Evolutionary conservation across 2,797 vertebrate genomes (phyloP).

Genomic region (Sebastes iracundus): DNA sequence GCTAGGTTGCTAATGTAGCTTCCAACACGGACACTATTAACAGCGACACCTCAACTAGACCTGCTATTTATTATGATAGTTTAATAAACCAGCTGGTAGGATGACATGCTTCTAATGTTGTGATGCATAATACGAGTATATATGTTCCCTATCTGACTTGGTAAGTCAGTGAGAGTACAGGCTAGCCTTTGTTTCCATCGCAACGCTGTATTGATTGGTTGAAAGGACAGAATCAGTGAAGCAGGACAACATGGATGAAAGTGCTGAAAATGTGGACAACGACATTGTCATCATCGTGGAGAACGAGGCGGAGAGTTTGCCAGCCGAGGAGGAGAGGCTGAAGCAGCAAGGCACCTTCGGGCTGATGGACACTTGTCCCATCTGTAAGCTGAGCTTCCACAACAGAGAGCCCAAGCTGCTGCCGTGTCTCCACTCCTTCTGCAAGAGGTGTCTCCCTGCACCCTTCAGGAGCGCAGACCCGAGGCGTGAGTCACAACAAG

Average conservation of each 20-base stretch:
- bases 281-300: conserved; percentile 89
- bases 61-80: background rate
- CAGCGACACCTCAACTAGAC: background rate
- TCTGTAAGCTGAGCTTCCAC: conserved; percentile 93
- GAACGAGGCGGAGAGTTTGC: conserved; percentile 95
- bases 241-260: conserved; percentile 77
- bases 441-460: conserved; percentile 91
- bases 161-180: background rate
- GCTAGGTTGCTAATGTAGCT: conserved; percentile 71
- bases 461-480: conserved; percentile 85
- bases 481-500: conserved; percentile 70
- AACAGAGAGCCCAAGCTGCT: conserved; percentile 95
- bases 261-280: conserved; percentile 65
- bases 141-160: background rate
- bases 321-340: conserved; percentile 87
- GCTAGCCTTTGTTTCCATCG: conserved; percentile 32
- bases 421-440: conserved; percentile 96
- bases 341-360: conserved; percentile 86
- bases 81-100: background rate
- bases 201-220: conserved; percentile 23
- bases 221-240: background rate
- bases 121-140: background rate
- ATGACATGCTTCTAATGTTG: background rate
- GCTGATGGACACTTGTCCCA: conserved; percentile 96
- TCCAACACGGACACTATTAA: conserved; percentile 1